A percentile compares a stretch with the other conserved stretches of the same genome.
These are phyloP conservation scores for Scylla paramamosain DNA, from an alignment of 1,140 invertebrate species.

Conservation along the genomic window DNA sequence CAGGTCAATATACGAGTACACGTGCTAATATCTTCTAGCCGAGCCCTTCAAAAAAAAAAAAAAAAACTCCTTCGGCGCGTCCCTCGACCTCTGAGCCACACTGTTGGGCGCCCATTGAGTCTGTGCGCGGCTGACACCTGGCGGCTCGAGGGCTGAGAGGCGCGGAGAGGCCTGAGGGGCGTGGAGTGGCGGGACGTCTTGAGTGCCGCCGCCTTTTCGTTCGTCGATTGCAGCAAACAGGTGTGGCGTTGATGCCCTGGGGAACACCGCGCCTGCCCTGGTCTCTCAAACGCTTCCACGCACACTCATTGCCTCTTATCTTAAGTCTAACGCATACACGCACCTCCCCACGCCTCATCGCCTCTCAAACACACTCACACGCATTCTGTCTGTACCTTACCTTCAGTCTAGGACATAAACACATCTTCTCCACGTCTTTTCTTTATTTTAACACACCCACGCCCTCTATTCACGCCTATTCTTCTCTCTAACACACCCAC, in stretches of 20 bases:
- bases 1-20: neutral
- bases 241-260: neutral
- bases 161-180: neutral
- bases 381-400: too few relatives aligned
- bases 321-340: too few relatives aligned
- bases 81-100: neutral
- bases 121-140: neutral
- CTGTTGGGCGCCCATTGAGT: neutral
- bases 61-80: neutral
- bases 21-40: neutral
- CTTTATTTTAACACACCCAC: too few relatives aligned
- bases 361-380: too few relatives aligned
- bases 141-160: neutral
- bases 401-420: too few relatives aligned
- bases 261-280: neutral
- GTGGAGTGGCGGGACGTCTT: neutral
- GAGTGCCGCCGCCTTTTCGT: neutral
- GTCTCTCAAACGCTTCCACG: too few relatives aligned
- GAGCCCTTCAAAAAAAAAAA: neutral
- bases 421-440: too few relatives aligned
- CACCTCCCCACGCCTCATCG: too few relatives aligned
- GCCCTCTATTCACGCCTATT: too few relatives aligned
- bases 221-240: slow-evolving; percentile 39
- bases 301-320: too few relatives aligned
- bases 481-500: too few relatives aligned